Percentiles rank a stretch among this genome's conserved stretches.
These are phyloP conservation scores for Porites divaricata DNA, from an alignment of 92 coral and sea anemone species.

Conservation along the genomic window DNA sequence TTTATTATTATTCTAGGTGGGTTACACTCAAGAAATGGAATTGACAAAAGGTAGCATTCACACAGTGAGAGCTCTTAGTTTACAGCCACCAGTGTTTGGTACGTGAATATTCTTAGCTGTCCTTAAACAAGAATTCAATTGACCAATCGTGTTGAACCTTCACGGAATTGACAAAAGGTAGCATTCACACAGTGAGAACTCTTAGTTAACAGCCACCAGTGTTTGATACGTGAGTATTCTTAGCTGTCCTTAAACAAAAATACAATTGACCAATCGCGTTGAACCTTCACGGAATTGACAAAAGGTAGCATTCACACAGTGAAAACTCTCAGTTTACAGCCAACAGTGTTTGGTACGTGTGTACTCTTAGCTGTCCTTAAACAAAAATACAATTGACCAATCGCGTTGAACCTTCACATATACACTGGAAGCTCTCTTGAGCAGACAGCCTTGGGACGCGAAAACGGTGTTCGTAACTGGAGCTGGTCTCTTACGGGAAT, in stretches of 20 bases:
- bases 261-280: no score
- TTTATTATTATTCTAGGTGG: conserved; percentile 49
- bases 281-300: no score
- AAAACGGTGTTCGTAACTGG: no score
- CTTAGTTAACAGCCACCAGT: conserved; percentile 79
- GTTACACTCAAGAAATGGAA: conserved; percentile 65
- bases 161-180: conserved; percentile 53
- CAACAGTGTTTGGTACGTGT: conserved; percentile 83
- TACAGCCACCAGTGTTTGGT: conserved; percentile 85
- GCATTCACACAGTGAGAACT: conserved; percentile 60
- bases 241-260: no score
- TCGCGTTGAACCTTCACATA: no score
- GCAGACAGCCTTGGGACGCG: no score
- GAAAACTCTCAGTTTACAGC: conserved; percentile 74
- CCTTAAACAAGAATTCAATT: no score
- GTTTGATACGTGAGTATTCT: conserved; percentile 62
- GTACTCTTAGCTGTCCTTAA: background rate
- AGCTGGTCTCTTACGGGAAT: no score
- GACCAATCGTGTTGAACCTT: no score
- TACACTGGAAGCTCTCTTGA: no score
- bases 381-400: no score
- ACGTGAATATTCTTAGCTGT: conserved; percentile 2
- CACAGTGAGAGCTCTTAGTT: conserved; percentile 69
- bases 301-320: conserved; percentile 56
- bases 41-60: conserved; percentile 53